Evolutionary conservation across 2,113 vertebrate genomes (phyloP), one percentile per base, ranked within the genome.

Genomic region (Esox niger): DNA sequence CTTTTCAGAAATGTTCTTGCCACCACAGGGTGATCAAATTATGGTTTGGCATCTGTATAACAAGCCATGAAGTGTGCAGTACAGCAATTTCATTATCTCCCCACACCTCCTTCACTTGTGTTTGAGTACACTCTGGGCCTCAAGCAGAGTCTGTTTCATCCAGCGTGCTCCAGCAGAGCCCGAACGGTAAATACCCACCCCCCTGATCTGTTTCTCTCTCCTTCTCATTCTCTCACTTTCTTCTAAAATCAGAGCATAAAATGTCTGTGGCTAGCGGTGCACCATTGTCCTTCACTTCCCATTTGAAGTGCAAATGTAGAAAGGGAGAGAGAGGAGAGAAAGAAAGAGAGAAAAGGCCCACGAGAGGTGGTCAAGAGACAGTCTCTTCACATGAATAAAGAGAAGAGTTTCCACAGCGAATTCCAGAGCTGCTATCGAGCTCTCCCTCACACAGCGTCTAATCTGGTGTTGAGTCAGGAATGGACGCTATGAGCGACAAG

Each of bases 241-340:
- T 59, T 67, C 43, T 83, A 75, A 73, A 75, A 82, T 79, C 70
- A 73, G 74, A 81, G 74, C 72, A 77, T 75, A 73, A 84, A 74
- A 82, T 77, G 4, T 73, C 62, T 65, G 68, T 79, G 68, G 46
- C 63, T 56, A 60, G 29, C 29, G 47, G 33, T 46, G 66, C 8
- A 25, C 33, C 54, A 68, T 68, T 62, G 52, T 78, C 69, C 66
- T 15, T 69, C 60, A 43, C 68, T 66, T 63, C 35, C 70, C 64
- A 76, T 71, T 66, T 78, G 64, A 80, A 64, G 75, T 69, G 71
- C 68, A 68, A 71, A 75, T 63, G 54, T 67, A 38, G 56, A 29
- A 49, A 70, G 61, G 38, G 63, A 54, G 64, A 49, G 54, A 59
- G 31, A 33, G 54, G 38, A 29, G 57, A 32, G 52, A 55, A 43